Conservation (phyloP, 1,140 invertebrate genomes). For the Gryllus bimaculatus region DNA sequence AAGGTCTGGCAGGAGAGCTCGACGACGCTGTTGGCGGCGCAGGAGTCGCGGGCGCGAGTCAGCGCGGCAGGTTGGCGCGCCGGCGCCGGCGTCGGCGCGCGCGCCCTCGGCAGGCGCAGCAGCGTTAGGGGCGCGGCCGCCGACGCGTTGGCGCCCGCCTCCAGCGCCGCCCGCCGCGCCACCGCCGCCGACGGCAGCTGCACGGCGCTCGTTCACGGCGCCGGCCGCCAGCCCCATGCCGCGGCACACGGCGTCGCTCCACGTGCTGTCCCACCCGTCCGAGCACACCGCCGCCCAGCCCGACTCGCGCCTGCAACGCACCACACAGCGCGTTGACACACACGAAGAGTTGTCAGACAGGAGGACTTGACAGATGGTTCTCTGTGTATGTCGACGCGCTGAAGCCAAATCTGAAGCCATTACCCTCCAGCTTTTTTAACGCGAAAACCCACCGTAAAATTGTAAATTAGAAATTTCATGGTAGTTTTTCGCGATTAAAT, state of each 20-base stretch:
- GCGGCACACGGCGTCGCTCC: conserved; percentile 44
- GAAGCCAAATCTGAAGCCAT: too few relatives aligned
- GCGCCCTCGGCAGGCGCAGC: neutral
- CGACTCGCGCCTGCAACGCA: neutral
- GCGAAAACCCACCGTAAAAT: too few relatives aligned
- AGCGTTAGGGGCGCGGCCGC: neutral
- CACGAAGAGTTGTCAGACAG: too few relatives aligned
- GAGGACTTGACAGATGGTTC: too few relatives aligned
- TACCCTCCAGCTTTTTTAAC: too few relatives aligned
- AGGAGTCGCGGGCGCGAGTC: conserved; percentile 37
- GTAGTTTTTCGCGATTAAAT: too few relatives aligned
- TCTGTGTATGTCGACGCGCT: too few relatives aligned
- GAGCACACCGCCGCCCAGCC: conserved; percentile 38
- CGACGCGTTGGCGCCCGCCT: neutral
- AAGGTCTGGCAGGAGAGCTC: conserved; percentile 48
- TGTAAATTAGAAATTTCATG: too few relatives aligned
- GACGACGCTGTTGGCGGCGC: conserved; percentile 37
- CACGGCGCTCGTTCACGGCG: conserved; percentile 15
- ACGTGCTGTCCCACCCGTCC: conserved; percentile 42
- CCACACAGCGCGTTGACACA: too few relatives aligned
- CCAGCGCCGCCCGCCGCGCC: neutral
- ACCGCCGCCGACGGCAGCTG: neutral
- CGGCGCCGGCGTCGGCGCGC: conserved; percentile 27
- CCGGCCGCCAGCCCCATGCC: conserved; percentile 38
- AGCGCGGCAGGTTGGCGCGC: conserved; percentile 30